Conservation (phyloP, 2,113 vertebrate genomes). For the Azemiops feae region DNA sequence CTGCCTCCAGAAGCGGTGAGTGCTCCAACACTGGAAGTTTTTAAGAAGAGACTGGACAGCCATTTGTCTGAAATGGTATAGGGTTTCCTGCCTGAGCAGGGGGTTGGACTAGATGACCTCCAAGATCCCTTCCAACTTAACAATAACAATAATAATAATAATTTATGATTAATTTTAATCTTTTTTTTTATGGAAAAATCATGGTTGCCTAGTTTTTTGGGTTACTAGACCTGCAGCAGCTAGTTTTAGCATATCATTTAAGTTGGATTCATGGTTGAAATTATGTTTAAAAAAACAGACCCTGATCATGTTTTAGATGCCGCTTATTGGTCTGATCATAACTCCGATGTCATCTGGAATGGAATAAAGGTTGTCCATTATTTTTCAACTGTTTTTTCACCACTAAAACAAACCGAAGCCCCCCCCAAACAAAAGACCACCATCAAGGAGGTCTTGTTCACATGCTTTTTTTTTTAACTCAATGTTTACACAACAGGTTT, state of each 20-base stretch:
- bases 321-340: not conserved
- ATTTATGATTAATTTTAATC: not conserved
- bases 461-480: not conserved
- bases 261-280: not conserved
- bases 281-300: not conserved
- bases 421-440: too few relatives aligned
- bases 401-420: not conserved
- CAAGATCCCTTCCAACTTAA: too few relatives aligned
- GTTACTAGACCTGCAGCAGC: not conserved
- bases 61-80: too few relatives aligned
- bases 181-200: not conserved
- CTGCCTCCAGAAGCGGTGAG: too few relatives aligned
- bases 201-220: not conserved
- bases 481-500: not conserved
- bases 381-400: not conserved
- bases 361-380: not conserved
- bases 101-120: too few relatives aligned
- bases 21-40: too few relatives aligned
- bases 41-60: too few relatives aligned
- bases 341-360: not conserved
- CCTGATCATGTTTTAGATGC: not conserved
- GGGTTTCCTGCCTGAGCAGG: too few relatives aligned
- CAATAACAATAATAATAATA: too few relatives aligned
- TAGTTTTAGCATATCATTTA: not conserved
- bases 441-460: not conserved